Conservation (phyloP, 2,797 vertebrate species). For the Monodelphis domestica region DNA sequence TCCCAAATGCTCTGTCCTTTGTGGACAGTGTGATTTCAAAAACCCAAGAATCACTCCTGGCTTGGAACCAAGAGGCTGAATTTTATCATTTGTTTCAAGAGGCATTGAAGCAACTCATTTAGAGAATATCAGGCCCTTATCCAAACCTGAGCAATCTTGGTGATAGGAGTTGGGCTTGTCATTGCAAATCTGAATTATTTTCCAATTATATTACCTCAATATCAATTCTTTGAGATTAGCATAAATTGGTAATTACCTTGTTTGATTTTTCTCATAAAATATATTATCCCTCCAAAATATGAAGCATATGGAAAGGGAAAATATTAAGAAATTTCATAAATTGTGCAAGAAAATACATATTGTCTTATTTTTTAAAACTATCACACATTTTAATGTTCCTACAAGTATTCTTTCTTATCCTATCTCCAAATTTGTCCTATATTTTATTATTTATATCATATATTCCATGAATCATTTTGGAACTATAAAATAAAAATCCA, state of each 20-base stretch:
- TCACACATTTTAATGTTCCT: slow-evolving; percentile 52
- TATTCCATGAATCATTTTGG: slow-evolving; percentile 54
- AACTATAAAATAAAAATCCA: slow-evolving; percentile 55
- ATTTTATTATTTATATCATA: too few species aligned
- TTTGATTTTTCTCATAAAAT: neutral
- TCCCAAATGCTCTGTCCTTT: neutral
- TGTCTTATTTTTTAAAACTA: slow-evolving; percentile 46
- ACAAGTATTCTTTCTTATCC: slow-evolving; percentile 52
- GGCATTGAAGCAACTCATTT: neutral
- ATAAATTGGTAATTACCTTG: neutral
- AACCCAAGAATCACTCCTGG: neutral
- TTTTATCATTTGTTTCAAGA: neutral
- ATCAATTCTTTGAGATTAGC: neutral
- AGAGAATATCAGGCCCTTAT: neutral
- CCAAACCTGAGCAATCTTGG: neutral
- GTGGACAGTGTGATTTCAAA: neutral
- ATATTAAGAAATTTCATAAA: slow-evolving; percentile 14
- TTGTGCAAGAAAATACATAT: slow-evolving; percentile 37
- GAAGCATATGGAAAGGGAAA: neutral
- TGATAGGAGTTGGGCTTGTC: neutral
- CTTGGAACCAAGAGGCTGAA: neutral
- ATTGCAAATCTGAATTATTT: neutral
- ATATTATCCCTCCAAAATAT: neutral
- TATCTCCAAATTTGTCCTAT: slow-evolving; percentile 60
- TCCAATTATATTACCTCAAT: neutral